phyloP scores from a whole-genome alignment of 2,113 vertebrate species.

The Callithrix jacchus region DNA sequence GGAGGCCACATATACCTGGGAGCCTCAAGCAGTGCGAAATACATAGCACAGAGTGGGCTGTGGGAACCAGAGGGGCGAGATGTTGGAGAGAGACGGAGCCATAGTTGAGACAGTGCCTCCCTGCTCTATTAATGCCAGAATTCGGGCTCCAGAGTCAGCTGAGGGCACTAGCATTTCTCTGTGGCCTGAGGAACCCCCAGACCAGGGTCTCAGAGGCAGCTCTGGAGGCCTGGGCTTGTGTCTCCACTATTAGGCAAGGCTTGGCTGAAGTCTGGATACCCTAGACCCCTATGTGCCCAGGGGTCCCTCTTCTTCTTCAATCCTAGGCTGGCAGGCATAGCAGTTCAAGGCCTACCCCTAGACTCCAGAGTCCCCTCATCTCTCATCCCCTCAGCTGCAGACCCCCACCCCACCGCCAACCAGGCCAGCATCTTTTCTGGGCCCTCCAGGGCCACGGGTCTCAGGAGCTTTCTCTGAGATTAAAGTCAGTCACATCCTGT shows the following conservation, averaged over 20 bases:
- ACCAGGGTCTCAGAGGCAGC: background rate
- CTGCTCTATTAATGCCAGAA: background rate
- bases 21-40: rapidly evolving
- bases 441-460: rapidly evolving
- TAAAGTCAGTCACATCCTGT: background rate
- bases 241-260: background rate
- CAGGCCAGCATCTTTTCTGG: background rate
- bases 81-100: background rate
- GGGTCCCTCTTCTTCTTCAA: background rate
- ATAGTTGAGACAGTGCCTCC: rapidly evolving
- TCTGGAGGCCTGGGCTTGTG: background rate
- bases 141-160: background rate
- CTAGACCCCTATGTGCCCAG: background rate
- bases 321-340: background rate
- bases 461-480: background rate
- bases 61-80: background rate
- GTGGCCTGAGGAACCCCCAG: background rate
- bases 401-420: background rate
- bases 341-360: background rate
- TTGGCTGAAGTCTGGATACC: background rate
- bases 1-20: rapidly evolving
- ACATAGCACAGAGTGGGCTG: rapidly evolving
- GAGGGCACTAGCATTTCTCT: background rate
- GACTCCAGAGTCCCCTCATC: no score
- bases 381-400: background rate